Evolutionary conservation across 2,888 invertebrate genomes (phyloP).

Genomic region (Agrochola litura): DNA sequence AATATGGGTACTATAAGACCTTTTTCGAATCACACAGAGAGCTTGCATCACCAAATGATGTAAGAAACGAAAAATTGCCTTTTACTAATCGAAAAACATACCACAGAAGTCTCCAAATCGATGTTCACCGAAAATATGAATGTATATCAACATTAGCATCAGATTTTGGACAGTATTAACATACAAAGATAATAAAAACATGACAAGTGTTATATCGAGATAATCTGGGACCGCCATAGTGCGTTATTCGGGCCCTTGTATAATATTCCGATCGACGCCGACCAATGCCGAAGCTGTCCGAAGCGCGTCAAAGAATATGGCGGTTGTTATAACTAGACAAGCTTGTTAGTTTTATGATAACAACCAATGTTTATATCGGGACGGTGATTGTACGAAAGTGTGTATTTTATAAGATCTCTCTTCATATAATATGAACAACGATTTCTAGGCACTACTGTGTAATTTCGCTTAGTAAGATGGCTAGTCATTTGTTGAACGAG

Average conservation of each 20-base stretch:
- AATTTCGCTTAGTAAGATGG: conserved; percentile 30
- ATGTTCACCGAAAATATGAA: conserved; percentile 37
- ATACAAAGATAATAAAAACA: conserved; percentile 65
- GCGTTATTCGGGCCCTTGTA: conserved; percentile 71
- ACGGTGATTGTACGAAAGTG: conserved; percentile 56
- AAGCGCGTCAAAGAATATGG: conserved; percentile 69
- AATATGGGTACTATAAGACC: neutral
- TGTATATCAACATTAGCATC: conserved; percentile 56
- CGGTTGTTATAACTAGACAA: conserved; percentile 63
- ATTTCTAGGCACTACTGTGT: conserved; percentile 39
- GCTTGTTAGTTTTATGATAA: conserved; percentile 72
- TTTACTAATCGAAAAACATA: conserved; percentile 35
- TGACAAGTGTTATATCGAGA: conserved; percentile 66
- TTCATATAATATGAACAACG: conserved; percentile 39
- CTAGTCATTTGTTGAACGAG: conserved; percentile 8
- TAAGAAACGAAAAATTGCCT: conserved; percentile 23
- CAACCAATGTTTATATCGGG: conserved; percentile 62
- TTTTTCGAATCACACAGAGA: neutral
- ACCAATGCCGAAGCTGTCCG: conserved; percentile 66
- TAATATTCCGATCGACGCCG: conserved; percentile 79
- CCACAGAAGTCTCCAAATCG: conserved; percentile 31
- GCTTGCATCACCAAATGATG: conserved; percentile 14
- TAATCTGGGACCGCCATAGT: conserved; percentile 66
- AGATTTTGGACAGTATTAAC: conserved; percentile 51
- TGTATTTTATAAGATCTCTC: conserved; percentile 52